Base-by-base conservation (phyloP, 2,113 vertebrate genomes). In the Hippocampus comes region DNA sequence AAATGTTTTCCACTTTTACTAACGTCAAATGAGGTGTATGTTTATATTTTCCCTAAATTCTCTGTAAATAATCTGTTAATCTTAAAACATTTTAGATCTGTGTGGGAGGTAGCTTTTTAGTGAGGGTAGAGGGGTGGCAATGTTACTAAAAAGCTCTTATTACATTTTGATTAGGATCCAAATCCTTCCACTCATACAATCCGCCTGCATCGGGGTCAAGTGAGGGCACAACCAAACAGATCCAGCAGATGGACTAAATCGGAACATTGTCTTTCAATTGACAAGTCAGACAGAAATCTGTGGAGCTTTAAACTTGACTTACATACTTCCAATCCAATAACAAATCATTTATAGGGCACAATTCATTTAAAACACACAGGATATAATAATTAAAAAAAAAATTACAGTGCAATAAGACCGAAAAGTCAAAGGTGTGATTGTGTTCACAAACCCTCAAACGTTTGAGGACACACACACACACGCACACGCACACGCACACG, bases 401-500 rank as follows among this genome's bases (percentile, higher is more conserved):
- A 38, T 38, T 38, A 38, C 34, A 38, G 34, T 38, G 5, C 34
- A 38, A 38, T 38, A 5, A 38, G 34, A 38, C 34, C 34, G 27
- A 27, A 60, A 34, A 60, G 25, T 30, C 25, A 30, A 8, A 60
- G 27, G 2, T 9, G 6, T 25, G 10, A 10, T 55, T 55, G 53
- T 55, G 53, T 2, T 59, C 3, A 3, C 9, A 9, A 51, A 25
- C 15, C 11, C 9, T 59, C 1, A 12, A 25, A 59, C 8, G 20
- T 15, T n/a, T 15, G 14, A 5, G 72, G 75, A 82, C 56, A 71
- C 27, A 34, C 59, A 38, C 5, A 38, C 34, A 6, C 34, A 38
- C 34, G 1, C 34, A 82, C 60, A 70, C 27, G 23, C 60, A 42
- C 20, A 14, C 42, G 6, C 5, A 66, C 23, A 66, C 11, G 8